Evolutionary conservation across 2,797 vertebrate genomes (phyloP), one percentile per base, ranked within the genome.

Genomic region (Galaxias olidus): DNA sequence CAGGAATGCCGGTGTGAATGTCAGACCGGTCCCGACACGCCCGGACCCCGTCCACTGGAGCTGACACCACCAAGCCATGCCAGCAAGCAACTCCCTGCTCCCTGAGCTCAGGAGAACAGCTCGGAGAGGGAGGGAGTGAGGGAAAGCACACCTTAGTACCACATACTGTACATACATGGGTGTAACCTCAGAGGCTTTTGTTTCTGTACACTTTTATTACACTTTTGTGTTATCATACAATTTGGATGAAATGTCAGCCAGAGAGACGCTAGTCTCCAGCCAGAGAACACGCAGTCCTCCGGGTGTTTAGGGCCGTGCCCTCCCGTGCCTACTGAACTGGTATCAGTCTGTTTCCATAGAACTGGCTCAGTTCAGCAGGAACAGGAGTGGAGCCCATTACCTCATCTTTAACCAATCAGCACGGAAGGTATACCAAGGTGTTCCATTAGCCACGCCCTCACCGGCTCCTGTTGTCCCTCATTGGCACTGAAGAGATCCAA

Each of bases 331-430:
- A 93, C 93, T 93, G 85, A 93, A 92, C 92, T 94, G 93, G 92
- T 93, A 93, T 92, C 93, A 93, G 93, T 93, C 90, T 92, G 86
- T 82, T 12, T 74, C 68, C 72, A 77, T 67, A 90, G 94, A 89
- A 96, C 97, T 99, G 96, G 96, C 96, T 99, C 97, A 99, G 96
- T 98, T 98, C 96, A 98, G 96, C 97, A 98, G 97, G 96, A 99
- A 98, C 97, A 98, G 96, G 95, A 97, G 96, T 98, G 87, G 78
- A 88, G 87, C 83, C 79, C 81, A n/a, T 73, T 49, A 47, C 48
- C 59, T 66, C 71, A 44, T 52, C 68, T 51, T 6, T 61, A 4
- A 65, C 67, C 61, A 71, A 51, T 61, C 59, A 72, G 65, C 44
- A 46, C 7, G 44, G n/a, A n/a, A n/a, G n/a, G n/a, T n/a, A n/a